Evolutionary conservation across 2,888 invertebrate species (phyloP).

Genomic region (Hirtodrosophila duncani): DNA sequence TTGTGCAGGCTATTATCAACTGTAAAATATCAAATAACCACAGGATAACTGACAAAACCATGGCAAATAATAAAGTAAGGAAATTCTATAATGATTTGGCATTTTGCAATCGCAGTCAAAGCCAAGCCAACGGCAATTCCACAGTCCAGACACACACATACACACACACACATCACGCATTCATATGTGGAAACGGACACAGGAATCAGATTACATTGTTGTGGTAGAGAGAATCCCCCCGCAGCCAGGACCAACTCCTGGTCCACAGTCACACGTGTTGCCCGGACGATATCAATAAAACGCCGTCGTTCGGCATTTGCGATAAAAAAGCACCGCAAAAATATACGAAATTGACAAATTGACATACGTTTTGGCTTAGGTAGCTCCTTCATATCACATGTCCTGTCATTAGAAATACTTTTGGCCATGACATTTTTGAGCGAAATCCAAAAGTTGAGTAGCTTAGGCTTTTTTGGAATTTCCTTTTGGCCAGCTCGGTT

Average conservation of each 20-base stretch:
- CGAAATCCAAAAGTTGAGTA: slow-evolving; percentile 23
- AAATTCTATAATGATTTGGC: slow-evolving; percentile 59
- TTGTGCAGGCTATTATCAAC: slow-evolving; percentile 65
- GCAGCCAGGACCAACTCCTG: neutral
- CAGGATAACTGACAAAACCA: slow-evolving; percentile 66
- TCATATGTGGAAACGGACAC: slow-evolving; percentile 63
- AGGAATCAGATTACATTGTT: slow-evolving; percentile 75
- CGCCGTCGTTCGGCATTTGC: slow-evolving; percentile 51
- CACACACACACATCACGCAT: slow-evolving; percentile 14
- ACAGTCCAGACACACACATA: slow-evolving; percentile 26
- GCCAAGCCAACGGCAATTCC: slow-evolving; percentile 25
- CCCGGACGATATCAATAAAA: slow-evolving; percentile 71
- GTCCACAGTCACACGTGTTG: slow-evolving; percentile 55
- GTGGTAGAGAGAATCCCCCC: slow-evolving; percentile 48
- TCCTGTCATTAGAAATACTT: slow-evolving; percentile 67
- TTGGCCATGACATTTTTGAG: slow-evolving; percentile 34
- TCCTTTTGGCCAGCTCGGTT: slow-evolving; percentile 38
- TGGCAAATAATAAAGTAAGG: slow-evolving; percentile 44
- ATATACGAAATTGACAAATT: slow-evolving; percentile 70
- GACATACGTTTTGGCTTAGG: slow-evolving; percentile 68
- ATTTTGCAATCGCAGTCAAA: slow-evolving; percentile 34
- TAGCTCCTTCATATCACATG: slow-evolving; percentile 39
- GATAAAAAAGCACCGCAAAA: slow-evolving; percentile 50
- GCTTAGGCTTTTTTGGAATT: slow-evolving; percentile 32
- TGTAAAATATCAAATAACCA: slow-evolving; percentile 75